Percentiles rank a stretch among this genome's conserved stretches.
These are phyloP conservation scores for Typhlichthys eigenmanni DNA, from an alignment of 2,797 vertebrate species.

Conservation along the genomic window DNA sequence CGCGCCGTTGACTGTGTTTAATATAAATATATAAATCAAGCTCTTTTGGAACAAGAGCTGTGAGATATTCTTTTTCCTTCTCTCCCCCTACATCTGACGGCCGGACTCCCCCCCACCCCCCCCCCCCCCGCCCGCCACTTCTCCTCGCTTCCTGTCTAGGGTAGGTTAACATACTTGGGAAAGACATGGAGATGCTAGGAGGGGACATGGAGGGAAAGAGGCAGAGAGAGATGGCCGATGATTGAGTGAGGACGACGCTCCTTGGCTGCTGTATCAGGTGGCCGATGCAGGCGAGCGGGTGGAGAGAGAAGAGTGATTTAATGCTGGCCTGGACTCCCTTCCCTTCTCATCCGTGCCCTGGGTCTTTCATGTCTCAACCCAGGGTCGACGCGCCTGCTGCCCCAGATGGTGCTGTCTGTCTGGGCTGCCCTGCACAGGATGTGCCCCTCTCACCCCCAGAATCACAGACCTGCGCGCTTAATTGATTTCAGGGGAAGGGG, in stretches of 20 bases:
- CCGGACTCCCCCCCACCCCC: conserved; percentile 20
- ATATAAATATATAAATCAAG: conserved; percentile 63
- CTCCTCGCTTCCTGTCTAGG: conserved; percentile 74
- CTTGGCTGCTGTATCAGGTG: conserved; percentile 67
- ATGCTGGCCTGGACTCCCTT: conserved; percentile 56
- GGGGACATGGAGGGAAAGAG: conserved; percentile 27
- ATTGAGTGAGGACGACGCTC: conserved; percentile 65
- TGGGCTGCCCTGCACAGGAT: conserved; percentile 74
- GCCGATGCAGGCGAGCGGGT: conserved; percentile 41
- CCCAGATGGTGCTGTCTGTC: conserved; percentile 91
- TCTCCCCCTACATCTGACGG: conserved; percentile 49
- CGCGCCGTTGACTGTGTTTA: conserved; percentile 44
- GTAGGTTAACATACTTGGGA: conserved; percentile 73
- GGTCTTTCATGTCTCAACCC: conserved; percentile 77
- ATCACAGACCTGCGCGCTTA: conserved; percentile 67
- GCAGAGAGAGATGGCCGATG: conserved; percentile 33
- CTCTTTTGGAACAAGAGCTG: conserved; percentile 65
- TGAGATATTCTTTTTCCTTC: conserved; percentile 71
- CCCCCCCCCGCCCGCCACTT: conserved; percentile 30
- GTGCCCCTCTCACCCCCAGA: conserved; percentile 66
- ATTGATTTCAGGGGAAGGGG: conserved; percentile 88
- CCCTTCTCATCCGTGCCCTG: conserved; percentile 57
- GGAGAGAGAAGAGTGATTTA: conserved; percentile 75
- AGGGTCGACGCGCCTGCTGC: conserved; percentile 72
- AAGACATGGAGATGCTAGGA: neutral